Base-by-base conservation (phyloP, 2,888 invertebrate species). In the Pelosia muscerda region DNA sequence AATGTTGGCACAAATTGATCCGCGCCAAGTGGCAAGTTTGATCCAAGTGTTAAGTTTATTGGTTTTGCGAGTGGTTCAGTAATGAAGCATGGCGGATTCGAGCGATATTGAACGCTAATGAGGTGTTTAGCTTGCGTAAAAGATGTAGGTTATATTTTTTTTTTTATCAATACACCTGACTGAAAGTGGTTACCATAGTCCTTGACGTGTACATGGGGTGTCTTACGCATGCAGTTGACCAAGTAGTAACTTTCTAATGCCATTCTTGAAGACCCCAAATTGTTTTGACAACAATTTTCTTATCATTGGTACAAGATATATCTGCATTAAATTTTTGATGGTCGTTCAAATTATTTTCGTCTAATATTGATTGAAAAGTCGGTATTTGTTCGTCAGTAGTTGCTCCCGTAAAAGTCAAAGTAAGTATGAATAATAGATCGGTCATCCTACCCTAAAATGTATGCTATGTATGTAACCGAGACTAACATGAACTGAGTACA, bases 1-100 rank as follows among this genome's bases (percentile, higher is more conserved):
- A 49, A 72, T 63, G 66, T 64, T 66, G 61, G 75, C 34, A 68
- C 66, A 73, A 74, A 71, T 71, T 66, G 70, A 63, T 38, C 57
- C 49, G 69, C 69, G 69, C 56, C 49, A 64, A 61, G 63, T 66
- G 56, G 28, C 31, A 60, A 65, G 70, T 68, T 68, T 63, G 42
- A 59, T 25, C 56, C 42, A 67, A 54, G 65, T 56, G 56, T 15
- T 25, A 38, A 65, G 69, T 75, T 80, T 75, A 75, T 76, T 71
- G 59, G 67, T 42, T 59, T 65, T 26, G 38, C 49, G 26, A 54
- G 54, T 61, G 57, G 54, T n/a, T 25, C n/a, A 34, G 66, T 67
- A 70, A 79, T 76, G 72, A 72, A 57, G 62, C 38, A 72, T 68
- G 65, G 66, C 68, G 72, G 71, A 63, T 72, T 73, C 62, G 65